Conservation (phyloP, 2,797 vertebrate genomes). For the Tangara arthus region DNA sequence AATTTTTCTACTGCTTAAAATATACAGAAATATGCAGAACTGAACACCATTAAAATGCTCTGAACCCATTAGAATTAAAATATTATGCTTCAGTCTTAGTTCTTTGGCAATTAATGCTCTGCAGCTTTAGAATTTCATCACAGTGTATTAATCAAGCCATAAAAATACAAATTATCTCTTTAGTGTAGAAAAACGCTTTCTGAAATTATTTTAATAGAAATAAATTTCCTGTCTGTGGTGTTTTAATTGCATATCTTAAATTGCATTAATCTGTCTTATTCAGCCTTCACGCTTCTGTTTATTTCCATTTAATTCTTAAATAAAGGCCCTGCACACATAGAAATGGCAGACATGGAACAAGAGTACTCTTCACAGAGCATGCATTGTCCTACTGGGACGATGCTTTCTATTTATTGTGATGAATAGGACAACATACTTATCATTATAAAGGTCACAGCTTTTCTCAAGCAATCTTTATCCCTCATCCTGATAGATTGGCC, state of each 20-base stretch:
- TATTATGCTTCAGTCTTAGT: neutral
- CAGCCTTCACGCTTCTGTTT: neutral
- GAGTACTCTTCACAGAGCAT: neutral
- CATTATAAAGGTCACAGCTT: constrained; percentile 37
- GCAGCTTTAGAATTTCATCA: constrained; percentile 13
- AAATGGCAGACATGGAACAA: neutral
- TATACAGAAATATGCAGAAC: neutral
- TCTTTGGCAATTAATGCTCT: neutral
- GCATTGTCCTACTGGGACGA: neutral
- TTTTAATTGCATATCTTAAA: constrained; percentile 23
- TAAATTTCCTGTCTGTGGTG: neutral
- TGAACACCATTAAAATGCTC: neutral
- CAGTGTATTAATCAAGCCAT: constrained; percentile 1
- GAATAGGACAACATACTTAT: constrained; percentile 14
- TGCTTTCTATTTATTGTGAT: neutral
- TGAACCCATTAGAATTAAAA: constrained; percentile 7
- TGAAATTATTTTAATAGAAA: constrained; percentile 11
- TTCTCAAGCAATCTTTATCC: neutral
- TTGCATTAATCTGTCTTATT: neutral
- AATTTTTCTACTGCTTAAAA: neutral
- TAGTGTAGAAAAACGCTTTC: neutral
- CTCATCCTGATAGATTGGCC: neutral
- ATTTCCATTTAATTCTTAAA: neutral
- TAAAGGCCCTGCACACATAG: neutral
- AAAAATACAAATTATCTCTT: constrained; percentile 43